Percentiles rank a stretch among this genome's conserved stretches.
Conservation (phyloP, 2,888 invertebrate species). For the Lathronympha strigana region DNA sequence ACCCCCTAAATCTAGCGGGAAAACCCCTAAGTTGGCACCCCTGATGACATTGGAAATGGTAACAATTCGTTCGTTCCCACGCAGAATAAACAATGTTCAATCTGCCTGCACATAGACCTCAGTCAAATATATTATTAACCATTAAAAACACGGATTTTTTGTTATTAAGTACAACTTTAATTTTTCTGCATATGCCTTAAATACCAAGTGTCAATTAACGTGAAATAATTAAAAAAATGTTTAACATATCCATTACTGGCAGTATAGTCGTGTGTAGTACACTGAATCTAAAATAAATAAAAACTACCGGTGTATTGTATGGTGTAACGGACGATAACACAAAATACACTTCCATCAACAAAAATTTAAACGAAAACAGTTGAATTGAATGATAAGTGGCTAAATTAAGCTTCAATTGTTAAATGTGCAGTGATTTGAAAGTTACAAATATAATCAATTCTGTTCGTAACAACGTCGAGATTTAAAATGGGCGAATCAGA, state of each 20-base stretch:
- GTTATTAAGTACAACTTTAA: too few relatives aligned
- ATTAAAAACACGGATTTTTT: too few relatives aligned
- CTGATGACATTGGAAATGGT: conserved; percentile 54
- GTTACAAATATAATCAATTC: background rate
- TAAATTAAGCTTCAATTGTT: background rate
- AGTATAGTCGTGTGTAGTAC: background rate
- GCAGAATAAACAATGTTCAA: background rate
- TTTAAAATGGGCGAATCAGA: conserved; percentile 26
- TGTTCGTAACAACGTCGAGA: background rate
- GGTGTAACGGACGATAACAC: conserved; percentile 17
- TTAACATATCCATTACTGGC: background rate
- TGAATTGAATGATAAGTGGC: conserved; percentile 2
- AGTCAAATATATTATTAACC: too few relatives aligned
- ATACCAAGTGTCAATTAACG: too few relatives aligned
- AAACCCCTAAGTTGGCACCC: too few relatives aligned
- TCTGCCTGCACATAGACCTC: too few relatives aligned
- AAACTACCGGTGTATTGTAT: background rate
- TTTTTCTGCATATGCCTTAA: too few relatives aligned
- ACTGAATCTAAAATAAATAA: conserved; percentile 4
- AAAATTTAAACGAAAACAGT: conserved; percentile 27
- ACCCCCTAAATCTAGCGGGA: too few relatives aligned
- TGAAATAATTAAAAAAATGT: background rate
- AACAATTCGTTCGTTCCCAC: conserved; percentile 17
- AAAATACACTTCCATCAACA: conserved; percentile 17
- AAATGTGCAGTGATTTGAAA: background rate